Conservation (phyloP, 2,797 vertebrate species). For the Choloepus didactylus region DNA sequence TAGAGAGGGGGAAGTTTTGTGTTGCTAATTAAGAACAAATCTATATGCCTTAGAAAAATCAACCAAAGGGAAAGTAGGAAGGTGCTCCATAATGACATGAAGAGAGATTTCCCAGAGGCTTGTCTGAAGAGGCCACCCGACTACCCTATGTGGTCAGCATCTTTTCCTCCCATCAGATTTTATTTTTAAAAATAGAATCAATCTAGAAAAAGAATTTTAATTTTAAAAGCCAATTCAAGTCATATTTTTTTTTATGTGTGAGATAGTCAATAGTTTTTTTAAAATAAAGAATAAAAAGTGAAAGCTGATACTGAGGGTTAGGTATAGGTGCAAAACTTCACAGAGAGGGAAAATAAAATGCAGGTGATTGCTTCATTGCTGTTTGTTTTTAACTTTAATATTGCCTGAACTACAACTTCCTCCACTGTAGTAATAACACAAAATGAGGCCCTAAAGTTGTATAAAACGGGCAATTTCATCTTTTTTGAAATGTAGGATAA, state of each 20-base stretch:
- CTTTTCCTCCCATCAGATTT: neutral
- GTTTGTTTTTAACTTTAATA: slow-evolving; percentile 17
- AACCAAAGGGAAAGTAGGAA: neutral
- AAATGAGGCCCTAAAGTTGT: slow-evolving; percentile 62
- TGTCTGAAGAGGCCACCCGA: neutral
- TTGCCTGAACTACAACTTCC: neutral
- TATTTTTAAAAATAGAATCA: slow-evolving; percentile 45
- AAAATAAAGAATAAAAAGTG: neutral
- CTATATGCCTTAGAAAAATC: slow-evolving; percentile 7
- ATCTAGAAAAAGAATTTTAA: slow-evolving; percentile 28
- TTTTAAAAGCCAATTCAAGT: slow-evolving; percentile 52
- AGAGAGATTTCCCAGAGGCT: neutral
- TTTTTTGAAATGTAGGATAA: slow-evolving; percentile 73
- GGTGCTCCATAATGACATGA: neutral
- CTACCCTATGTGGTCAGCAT: too few species aligned
- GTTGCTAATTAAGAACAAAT: slow-evolving; percentile 53
- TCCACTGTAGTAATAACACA: neutral
- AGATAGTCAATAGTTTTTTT: neutral
- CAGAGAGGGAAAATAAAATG: neutral
- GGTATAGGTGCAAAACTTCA: neutral
- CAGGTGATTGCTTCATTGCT: neutral
- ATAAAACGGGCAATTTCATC: slow-evolving; percentile 65
- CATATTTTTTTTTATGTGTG: neutral
- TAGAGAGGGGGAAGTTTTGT: slow-evolving; percentile 31
- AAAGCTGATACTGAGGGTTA: neutral